These are phyloP conservation scores for Eilema caniola DNA, from an alignment of 2,888 invertebrate genomes.

Conservation along the genomic window DNA sequence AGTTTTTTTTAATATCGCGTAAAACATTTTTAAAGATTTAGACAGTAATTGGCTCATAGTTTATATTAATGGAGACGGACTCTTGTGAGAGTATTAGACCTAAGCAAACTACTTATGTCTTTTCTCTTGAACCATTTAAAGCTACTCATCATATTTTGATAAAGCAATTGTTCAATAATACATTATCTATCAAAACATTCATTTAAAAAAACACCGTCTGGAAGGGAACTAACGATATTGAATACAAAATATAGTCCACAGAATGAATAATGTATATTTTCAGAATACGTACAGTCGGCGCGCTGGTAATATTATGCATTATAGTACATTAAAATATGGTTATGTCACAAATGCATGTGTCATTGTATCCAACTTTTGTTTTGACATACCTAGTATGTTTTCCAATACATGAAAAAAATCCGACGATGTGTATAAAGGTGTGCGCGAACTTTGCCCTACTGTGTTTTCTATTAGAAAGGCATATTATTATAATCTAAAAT, in stretches of 20 bases:
- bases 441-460: neutral
- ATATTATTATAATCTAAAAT: no score
- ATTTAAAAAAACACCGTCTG: neutral
- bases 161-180: neutral
- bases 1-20: no score
- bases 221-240: neutral
- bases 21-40: no score
- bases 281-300: neutral
- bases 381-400: neutral
- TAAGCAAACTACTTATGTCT: no score
- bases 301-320: neutral
- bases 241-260: slow-evolving; percentile 1
- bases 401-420: neutral
- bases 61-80: no score
- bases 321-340: neutral
- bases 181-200: neutral
- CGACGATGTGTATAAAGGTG: neutral
- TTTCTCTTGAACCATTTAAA: neutral
- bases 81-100: no score
- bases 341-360: neutral
- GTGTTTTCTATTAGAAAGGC: no score
- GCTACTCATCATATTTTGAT: no score
- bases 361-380: neutral
- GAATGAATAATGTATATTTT: slow-evolving; percentile 4
- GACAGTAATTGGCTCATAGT: no score